Evolutionary conservation across 2,797 vertebrate genomes (phyloP).

Genomic region (Enteromius mattozi): DNA sequence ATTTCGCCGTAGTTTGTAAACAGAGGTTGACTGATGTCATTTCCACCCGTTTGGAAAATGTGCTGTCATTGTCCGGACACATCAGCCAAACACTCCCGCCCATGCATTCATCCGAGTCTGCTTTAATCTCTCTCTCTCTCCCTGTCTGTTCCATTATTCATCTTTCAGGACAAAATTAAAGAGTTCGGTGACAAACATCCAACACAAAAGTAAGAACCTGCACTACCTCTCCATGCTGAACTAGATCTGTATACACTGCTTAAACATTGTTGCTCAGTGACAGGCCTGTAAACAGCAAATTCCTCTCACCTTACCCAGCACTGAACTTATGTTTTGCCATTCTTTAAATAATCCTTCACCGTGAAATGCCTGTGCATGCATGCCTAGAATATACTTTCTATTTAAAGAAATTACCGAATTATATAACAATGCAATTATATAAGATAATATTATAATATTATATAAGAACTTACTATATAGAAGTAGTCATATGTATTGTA

Average conservation of each 20-base stretch:
- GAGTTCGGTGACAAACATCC: constrained; percentile 96
- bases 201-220: constrained; percentile 88
- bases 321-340: constrained; percentile 2
- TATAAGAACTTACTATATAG: neutral
- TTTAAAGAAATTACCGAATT: neutral
- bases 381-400: neutral
- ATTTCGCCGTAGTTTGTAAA: constrained; percentile 73
- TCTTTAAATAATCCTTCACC: neutral
- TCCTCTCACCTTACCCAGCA: constrained; percentile 30
- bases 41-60: constrained; percentile 82
- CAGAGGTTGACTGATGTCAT: constrained; percentile 84
- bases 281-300: constrained; percentile 43
- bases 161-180: constrained; percentile 92
- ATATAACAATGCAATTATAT: neutral
- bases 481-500: neutral
- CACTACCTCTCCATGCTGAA: constrained; percentile 62
- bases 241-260: constrained; percentile 74
- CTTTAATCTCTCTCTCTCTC: constrained; percentile 67
- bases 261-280: constrained; percentile 62
- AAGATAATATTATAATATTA: neutral
- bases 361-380: constrained; percentile 8
- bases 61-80: constrained; percentile 82
- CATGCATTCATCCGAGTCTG: constrained; percentile 62
- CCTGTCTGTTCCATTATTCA: constrained; percentile 74
- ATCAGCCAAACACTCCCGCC: constrained; percentile 74